Base-by-base conservation (phyloP, 2,113 vertebrate species). In the Alaudala cheleensis region DNA sequence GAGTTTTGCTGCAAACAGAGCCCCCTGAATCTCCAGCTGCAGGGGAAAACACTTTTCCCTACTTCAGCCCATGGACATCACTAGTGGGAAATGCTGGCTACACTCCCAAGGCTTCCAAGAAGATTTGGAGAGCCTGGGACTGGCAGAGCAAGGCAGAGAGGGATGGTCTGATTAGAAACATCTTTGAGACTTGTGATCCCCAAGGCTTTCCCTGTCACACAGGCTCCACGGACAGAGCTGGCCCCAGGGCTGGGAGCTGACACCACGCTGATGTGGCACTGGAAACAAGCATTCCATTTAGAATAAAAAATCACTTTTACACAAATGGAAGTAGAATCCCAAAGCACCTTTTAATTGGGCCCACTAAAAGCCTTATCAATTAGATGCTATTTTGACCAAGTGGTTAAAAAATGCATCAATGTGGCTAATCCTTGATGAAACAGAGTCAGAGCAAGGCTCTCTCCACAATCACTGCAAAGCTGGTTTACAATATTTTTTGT, bases 361-460 rank as follows among this genome's bases (percentile, higher is more conserved):
- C n/a, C 60, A 69, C 80, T 96, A 93, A 96, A 90, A 95, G 80
- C 86, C 42, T 79, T 84, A 88, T 96, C 94, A 93, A 88, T 88
- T 94, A 96, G 69, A 73, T 64, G 77, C 40, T 65, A 21, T 42
- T 92, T 61, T 65, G 82, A 60, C 71, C 53, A 81, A 92, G 92
- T 3, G 28, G 70, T 93, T 90, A 67, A 94, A 78, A 94, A 94
- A 86, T 37, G 76, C 76, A 65, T 84, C 90, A 26, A 5, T 2
- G 1, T 25, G 42, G 44, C 47, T 73, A n/a, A 26, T 86, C 49
- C 80, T 60, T n/a, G 33, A 28, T 50, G 72, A 78, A 86, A 78
- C 47, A 10, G 58, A 72, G 9, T 23, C 0, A 0, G 49, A 86
- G 64, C 39, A 45, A 60, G 5, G 15, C 18, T 62, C 9, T 51